Evolutionary conservation across 2,113 vertebrate genomes (phyloP).

Genomic region (Chrysemys picta): DNA sequence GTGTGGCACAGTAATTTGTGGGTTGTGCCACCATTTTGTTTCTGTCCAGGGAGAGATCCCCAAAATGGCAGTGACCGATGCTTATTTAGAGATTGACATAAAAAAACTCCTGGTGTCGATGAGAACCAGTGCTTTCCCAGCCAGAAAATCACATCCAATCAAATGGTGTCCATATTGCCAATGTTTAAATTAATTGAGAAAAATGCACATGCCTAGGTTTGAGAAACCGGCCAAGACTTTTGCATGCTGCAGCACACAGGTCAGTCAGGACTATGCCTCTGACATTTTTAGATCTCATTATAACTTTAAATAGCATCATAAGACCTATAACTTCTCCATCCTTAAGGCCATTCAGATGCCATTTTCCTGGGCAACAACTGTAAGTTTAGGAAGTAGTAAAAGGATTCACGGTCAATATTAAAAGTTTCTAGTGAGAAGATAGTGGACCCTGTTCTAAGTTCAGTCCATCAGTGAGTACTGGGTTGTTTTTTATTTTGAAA

Average conservation of each 20-base stretch:
- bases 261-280: rapidly evolving
- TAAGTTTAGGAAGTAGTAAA: conserved; percentile 62
- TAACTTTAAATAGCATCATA: conserved; percentile 12
- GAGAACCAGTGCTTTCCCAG: not conserved
- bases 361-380: conserved; percentile 31
- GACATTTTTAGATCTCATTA: not conserved
- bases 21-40: not conserved
- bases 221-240: not conserved
- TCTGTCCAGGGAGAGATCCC: rapidly evolving
- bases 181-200: not conserved
- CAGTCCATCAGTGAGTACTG: not conserved
- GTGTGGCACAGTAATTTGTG: rapidly evolving
- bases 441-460: not conserved
- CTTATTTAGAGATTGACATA: not conserved
- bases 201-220: rapidly evolving
- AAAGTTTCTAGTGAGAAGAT: conserved; percentile 25
- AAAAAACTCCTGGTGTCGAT: not conserved
- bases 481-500: not conserved
- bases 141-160: not conserved
- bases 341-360: not conserved
- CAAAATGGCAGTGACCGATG: not conserved
- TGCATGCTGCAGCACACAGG: rapidly evolving
- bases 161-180: rapidly evolving
- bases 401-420: conserved; percentile 22
- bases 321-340: not conserved